These are phyloP conservation scores for Hippoglossus stenolepis DNA, from an alignment of 2,113 vertebrate species.

Conservation along the genomic window DNA sequence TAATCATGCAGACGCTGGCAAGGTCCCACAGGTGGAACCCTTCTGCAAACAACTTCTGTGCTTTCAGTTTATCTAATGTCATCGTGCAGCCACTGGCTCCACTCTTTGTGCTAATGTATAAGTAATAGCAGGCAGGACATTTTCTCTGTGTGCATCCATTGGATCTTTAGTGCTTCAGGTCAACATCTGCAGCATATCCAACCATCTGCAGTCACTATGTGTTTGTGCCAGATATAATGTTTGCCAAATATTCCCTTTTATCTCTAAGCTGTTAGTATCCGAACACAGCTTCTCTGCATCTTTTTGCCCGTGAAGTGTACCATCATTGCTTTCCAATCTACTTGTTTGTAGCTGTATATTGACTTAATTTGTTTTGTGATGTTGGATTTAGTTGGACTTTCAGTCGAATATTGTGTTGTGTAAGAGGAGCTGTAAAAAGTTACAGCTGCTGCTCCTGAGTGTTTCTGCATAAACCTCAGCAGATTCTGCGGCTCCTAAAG, in stretches of 20 bases:
- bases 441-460: constrained; percentile 15
- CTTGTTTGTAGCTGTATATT: neutral
- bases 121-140: constrained; percentile 16
- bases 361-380: neutral
- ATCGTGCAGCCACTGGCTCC: constrained; percentile 2
- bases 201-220: constrained; percentile 22
- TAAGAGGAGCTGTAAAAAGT: constrained; percentile 13
- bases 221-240: constrained; percentile 24
- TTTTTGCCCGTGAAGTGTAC: neutral
- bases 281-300: neutral
- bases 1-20: constrained; percentile 43
- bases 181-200: constrained; percentile 44
- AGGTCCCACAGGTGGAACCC: constrained; percentile 14
- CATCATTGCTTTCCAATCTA: neutral
- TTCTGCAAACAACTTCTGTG: constrained; percentile 36
- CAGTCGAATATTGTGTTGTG: constrained; percentile 1
- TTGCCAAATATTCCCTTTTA: neutral
- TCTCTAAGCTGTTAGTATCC: neutral
- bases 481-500: constrained; percentile 21
- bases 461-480: constrained; percentile 28
- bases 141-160: neutral
- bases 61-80: constrained; percentile 38
- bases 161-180: constrained; percentile 20
- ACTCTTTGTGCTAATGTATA: constrained; percentile 29
- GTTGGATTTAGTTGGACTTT: constrained; percentile 14